Percentiles rank a stretch among this genome's conserved stretches.
Evolutionary conservation across 2,888 invertebrate genomes (phyloP).

Genomic region (Hermaeophaga mercurialis): DNA sequence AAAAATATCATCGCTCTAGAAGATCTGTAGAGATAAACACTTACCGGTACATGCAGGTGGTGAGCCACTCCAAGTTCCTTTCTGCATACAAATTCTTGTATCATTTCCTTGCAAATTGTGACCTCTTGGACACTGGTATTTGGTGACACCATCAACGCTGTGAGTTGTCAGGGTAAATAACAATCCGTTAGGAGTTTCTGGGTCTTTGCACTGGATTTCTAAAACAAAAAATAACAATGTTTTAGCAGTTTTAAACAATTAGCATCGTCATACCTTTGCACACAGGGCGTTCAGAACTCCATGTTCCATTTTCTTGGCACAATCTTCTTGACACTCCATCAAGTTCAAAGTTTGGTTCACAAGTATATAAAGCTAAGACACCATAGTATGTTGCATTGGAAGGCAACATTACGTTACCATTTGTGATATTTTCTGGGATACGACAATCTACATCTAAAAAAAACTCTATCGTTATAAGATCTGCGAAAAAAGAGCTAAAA

Average conservation of each 20-base stretch:
- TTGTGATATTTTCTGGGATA: slow-evolving; percentile 70
- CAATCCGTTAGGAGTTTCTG: slow-evolving; percentile 66
- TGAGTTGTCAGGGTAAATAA: slow-evolving; percentile 66
- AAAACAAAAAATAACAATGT: slow-evolving; percentile 28
- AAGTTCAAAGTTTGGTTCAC: slow-evolving; percentile 78
- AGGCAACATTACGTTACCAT: slow-evolving; percentile 78
- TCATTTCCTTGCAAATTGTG: slow-evolving; percentile 79
- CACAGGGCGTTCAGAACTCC: slow-evolving; percentile 83
- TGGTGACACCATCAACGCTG: slow-evolving; percentile 79
- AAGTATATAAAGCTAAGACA: slow-evolving; percentile 82
- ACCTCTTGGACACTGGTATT: slow-evolving; percentile 83
- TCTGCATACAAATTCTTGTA: slow-evolving; percentile 74
- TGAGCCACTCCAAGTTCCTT: slow-evolving; percentile 82
- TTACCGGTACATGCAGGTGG: slow-evolving; percentile 82
- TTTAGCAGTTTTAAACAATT: too few relatives aligned
- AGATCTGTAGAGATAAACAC: too few relatives aligned
- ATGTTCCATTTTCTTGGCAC: slow-evolving; percentile 87
- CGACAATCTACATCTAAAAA: slow-evolving; percentile 83
- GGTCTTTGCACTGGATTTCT: slow-evolving; percentile 81
- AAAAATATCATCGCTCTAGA: too few relatives aligned
- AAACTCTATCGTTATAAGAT: not conserved
- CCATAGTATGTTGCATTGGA: slow-evolving; percentile 91
- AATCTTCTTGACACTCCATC: slow-evolving; percentile 82
- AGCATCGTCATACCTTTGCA: slow-evolving; percentile 86
- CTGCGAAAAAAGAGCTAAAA: too few relatives aligned